Evolutionary conservation across 2,113 vertebrate genomes (phyloP).

Genomic region (Psammodynastes pulverulentus): DNA sequence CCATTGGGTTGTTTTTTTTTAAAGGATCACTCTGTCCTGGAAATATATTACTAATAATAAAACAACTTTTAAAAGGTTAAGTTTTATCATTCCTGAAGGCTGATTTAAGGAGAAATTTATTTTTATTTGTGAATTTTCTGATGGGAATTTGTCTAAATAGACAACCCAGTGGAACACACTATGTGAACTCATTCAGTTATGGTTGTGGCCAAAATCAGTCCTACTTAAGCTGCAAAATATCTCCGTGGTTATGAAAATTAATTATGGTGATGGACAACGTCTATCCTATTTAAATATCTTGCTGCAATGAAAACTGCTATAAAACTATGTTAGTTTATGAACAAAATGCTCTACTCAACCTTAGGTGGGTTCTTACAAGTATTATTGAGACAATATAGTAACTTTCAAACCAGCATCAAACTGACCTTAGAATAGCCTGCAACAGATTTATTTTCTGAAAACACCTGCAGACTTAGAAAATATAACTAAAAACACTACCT

Average conservation of each 20-base stretch:
- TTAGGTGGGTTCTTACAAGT: background rate
- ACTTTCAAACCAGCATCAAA: background rate
- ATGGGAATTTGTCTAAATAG: background rate
- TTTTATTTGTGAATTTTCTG: background rate
- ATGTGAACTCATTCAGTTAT: background rate
- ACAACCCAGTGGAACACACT: background rate
- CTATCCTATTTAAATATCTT: background rate
- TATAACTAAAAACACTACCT: background rate
- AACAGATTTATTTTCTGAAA: background rate
- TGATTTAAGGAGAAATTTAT: background rate
- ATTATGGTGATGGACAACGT: background rate
- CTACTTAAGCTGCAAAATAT: background rate
- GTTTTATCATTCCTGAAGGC: background rate
- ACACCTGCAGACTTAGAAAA: background rate
- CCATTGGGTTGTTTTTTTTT: background rate
- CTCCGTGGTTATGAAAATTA: background rate
- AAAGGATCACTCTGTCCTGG: background rate
- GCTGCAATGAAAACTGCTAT: background rate
- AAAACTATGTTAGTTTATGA: background rate
- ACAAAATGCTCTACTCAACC: background rate
- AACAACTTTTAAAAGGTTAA: constrained; percentile 4
- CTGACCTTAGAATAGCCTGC: background rate
- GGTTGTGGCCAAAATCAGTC: background rate
- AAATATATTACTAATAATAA: constrained; percentile 14
- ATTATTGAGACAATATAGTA: background rate